Base-by-base conservation (phyloP, 2,888 invertebrate species). In the Ochropacha duplaris region DNA sequence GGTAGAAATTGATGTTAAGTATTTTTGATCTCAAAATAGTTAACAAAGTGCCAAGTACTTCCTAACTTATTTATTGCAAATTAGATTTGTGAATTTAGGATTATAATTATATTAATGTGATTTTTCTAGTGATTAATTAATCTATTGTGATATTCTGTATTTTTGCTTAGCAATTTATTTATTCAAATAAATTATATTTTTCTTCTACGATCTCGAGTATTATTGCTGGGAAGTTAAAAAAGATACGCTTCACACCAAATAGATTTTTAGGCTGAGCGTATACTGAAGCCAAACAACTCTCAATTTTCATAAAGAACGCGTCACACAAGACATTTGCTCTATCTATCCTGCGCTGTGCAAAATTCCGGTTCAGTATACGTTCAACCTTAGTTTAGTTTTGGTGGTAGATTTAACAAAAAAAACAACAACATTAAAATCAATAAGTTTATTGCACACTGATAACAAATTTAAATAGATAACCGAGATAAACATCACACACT, bases 121-220 rank as follows among this genome's bases (percentile, higher is more conserved):
- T 57, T 59, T 59, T 64, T 64, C 61, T 70, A 69, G 62, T 66
- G 52, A 34, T 34, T 31, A 2, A 26, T 58, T 55, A 50, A 52
- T 49, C 59, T 56, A 62, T 49, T 66, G 54, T 65, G 57, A 58
- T 70, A 61, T 65, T 54, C 65, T 69, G 62, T 62, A 58, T n/a
- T 64, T n/a, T 36, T 36, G 14, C 52, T 66, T 69, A 52, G 50
- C 55, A 62, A 57, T 66, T 72, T 73, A 65, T 72, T 72, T 74
- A 74, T 70, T 52, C 50, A 65, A 83, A 79, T 79, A 81, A 80
- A 79, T 71, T 57, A 57, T 71, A 70, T 69, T 73, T 74, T 72
- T 64, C 52, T 19, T 31, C 36, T 28, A 55, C 52, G 12, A 19
- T 26, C 14, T 9, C 19, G 36, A 11, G 22, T 36, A 31, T 22